Base-by-base conservation (phyloP, 2,888 invertebrate genomes). In the Caenorhabditis sp. region DNA sequence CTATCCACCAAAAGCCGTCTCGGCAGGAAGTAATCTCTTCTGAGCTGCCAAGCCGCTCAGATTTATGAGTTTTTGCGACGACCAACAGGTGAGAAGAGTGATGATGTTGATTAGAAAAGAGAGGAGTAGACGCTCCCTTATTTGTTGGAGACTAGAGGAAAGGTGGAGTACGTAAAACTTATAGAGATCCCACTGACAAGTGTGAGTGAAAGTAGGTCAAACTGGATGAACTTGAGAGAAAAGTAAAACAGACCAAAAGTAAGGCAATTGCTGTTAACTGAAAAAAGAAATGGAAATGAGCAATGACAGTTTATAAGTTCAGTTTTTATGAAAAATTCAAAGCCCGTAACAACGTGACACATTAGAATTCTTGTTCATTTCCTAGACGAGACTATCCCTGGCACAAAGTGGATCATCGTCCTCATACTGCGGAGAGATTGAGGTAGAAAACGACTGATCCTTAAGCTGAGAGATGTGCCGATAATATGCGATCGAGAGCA, bases 401-500 rank as follows among this genome's bases (percentile, higher is more conserved):
- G 59, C 70, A 32, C 59, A 59, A 4, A 70, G 43, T 2, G 59
- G 20, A 24, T 70, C 59, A 20, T 70, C 35, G 27, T 70, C 70
- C 53, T n/a, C n/a, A n/a, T 39, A 53, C 9, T 11, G 53, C 24
- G 59, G 70, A 7, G 70, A 70, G 32, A 70, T 27, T 6, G 70
- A 59, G 2, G 70, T 70, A n/a, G 70, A 70, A 15, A 70, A 70
- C 22, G 62, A 50, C n/a, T 45, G 55, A 30, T 62, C 48, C 9
- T 37, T 61, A 0, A 22, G 30, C 4, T 43, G 27, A 35, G 43
- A 17, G 8, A 76, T 37, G 37, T 79, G 80, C 8, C 76, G 76
- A 61, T 78, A 80, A 39, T 65, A 78, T 17, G 74, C 65, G 24
- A 75, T 53, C 11, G 82, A 79, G n/a, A 82, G 37, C 11, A 78